Base-by-base conservation (phyloP, 1,140 invertebrate species). In the Papilio polyxenes region DNA sequence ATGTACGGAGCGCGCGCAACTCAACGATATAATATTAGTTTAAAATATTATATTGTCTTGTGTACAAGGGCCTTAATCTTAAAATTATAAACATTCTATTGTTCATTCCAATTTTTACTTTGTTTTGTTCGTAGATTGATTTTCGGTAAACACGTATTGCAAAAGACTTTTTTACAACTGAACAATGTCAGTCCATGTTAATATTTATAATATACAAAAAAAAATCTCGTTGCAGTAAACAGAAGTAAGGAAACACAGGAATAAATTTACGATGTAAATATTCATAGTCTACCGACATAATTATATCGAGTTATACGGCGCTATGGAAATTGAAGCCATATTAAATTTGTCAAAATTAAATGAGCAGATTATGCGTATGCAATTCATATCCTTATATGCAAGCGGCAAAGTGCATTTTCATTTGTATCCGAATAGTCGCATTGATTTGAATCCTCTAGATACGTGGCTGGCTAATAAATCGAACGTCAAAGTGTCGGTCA, bases 371-470 rank as follows among this genome's bases (percentile, higher is more conserved):
- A 37, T 31, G 40, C 15, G 17, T 40, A 20, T 1, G 56, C 23
- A 37, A 80, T 80, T 48, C 3, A n/a, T 20, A 20, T 44, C 15
- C n/a, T 13, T 80, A 65, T 69, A 2, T 15, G 78, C 4, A 40
- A 23, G 31, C 48, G 31, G 59, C 10, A 80, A 23, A 65, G 59
- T 80, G 78, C 78, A 80, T 48, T 44, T 80, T 80, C 56, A 65
- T 80, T 80, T 80, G 78, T 8, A 17, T 4, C 15, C 8, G 44
- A 65, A 65, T 80, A 77, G 74, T n/a, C 53, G 37, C 78, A 80
- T 80, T 80, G 78, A 80, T 80, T 80, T 65, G 78, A 80, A 80
- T 80, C 62, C 78, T 80, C 78, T 80, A 69, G 78, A 80, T 80
- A 80, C 59, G 78, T 37, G 37, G 59, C 23, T 23, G 31, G 44